Evolutionary conservation across 2,797 vertebrate genomes (phyloP).

Genomic region (Taenioides sp.): DNA sequence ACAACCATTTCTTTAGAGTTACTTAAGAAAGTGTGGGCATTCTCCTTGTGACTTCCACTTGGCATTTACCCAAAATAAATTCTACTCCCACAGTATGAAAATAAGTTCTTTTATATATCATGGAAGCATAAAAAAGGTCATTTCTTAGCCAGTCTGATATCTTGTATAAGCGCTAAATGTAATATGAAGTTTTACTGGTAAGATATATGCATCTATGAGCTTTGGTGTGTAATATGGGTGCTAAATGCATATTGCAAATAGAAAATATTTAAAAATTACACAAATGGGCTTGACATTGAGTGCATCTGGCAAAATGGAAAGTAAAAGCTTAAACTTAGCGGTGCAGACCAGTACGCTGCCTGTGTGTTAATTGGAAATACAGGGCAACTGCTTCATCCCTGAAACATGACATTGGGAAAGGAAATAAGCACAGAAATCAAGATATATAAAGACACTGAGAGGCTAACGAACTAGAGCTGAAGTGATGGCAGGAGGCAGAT

Average conservation of each 20-base stretch:
- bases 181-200: neutral
- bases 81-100: neutral
- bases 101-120: neutral
- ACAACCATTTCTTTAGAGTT: neutral
- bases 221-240: neutral
- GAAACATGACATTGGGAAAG: conserved; percentile 65
- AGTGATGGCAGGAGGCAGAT: conserved; percentile 40
- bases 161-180: neutral
- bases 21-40: neutral
- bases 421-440: conserved; percentile 56
- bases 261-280: conserved; percentile 40
- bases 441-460: conserved; percentile 58
- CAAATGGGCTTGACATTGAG: conserved; percentile 27
- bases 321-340: conserved; percentile 19
- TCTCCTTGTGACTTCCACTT: neutral
- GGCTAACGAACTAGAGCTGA: conserved; percentile 35
- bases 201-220: neutral
- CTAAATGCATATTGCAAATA: conserved; percentile 27
- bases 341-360: conserved; percentile 36
- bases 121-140: neutral
- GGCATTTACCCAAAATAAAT: neutral
- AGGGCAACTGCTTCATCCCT: conserved; percentile 52
- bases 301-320: conserved; percentile 31
- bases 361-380: conserved; percentile 71
- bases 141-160: neutral